Base-by-base conservation (phyloP, 2,113 vertebrate species). In the Rhinichthys klamathensis region DNA sequence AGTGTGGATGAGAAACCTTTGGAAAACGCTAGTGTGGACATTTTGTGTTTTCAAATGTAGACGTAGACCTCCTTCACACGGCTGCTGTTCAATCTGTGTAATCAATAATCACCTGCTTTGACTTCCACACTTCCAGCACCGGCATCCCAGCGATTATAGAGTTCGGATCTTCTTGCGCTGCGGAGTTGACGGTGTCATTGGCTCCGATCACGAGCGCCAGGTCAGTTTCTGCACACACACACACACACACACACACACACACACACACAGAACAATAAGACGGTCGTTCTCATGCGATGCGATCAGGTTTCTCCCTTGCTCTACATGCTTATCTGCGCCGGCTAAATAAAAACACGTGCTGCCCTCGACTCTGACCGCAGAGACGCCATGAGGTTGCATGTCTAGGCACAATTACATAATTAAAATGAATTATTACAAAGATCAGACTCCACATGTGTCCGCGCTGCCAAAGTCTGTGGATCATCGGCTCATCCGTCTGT, bases 91-190 rank as follows among this genome's bases (percentile, higher is more conserved):
- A 51, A 16, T 18, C 15, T 21, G 54, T 18, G 5, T 41, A 41
- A 41, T 9, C 8, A 41, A 41, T 41, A 41, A 41, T 41, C 89
- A 99, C 98, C 97, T 99, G 98, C 89, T 99, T 99, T 15, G 98
- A 96, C 91, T 98, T 99, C 97, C 98, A 99, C 88, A 99, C 97
- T 91, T 99, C 97, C 75, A 99, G 96, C 77, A 99, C 97, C 0
- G 97, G 98, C 98, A 99, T 99, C 75, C 98, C 98, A 84, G 97
- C 97, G 78, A 99, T 99, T 87, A 99, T 96, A 72, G 97, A 99
- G 91, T 99, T 99, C 0, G 97, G 97, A 88, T 99, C 98, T 92
- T 99, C 97, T 77, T 99, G 98, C 78, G 98, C 94, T 7, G 97
- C 97, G 9, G 98, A 99, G 94, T 99, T 99, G 72, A 99, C 97